Evolutionary conservation across 2,888 invertebrate genomes (phyloP), one percentile per base, ranked within the genome.

Genomic region (Sylvicola cinctus): DNA sequence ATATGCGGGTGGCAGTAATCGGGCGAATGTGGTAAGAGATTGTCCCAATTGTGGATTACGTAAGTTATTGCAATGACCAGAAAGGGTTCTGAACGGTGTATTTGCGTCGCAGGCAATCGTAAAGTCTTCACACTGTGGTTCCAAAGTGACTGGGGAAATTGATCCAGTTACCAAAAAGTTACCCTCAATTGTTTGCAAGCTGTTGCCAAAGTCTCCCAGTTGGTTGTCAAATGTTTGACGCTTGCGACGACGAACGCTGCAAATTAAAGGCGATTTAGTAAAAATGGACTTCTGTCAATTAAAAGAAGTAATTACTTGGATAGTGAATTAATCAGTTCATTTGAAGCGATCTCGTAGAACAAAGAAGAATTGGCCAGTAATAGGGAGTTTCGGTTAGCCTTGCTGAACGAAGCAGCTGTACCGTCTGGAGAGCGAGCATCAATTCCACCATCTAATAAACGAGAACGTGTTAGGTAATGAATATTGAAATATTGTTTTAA

Each of bases 61-160:
- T 33, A 88, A 54, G 50, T 90, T 90, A 48, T 90, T 90, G 49
- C 90, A 90, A 46, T 79, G 76, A 1, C 88, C 88, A 1, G 80
- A 77, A 39, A 76, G 68, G 0, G 76, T 72, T 43, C 83, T 64
- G 55, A 74, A 80, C 0, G 73, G 77, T 4, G 60, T 66, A 26
- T 65, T 69, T 6, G 72, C 64, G 45, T 84, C 78, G 46, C 87
- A 87, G 3, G 74, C 62, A 0, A 70, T 65, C 1, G 61, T 62
- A 8, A 69, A 66, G 36, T 80, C 75, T 25, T 78, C 77, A 39
- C 84, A 81, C 34, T 72, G 68, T 1, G 74, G 67, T 31, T 74
- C 73, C 1, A 73, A 66, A 33, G 68, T 66, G 10, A 41, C 12
- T 7, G 72, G 66, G 0, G 66, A 65, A 0, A 61, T 51, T 29